Evolutionary conservation across 2,113 vertebrate genomes (phyloP).

Genomic region (Plecturocebus donacophilus): DNA sequence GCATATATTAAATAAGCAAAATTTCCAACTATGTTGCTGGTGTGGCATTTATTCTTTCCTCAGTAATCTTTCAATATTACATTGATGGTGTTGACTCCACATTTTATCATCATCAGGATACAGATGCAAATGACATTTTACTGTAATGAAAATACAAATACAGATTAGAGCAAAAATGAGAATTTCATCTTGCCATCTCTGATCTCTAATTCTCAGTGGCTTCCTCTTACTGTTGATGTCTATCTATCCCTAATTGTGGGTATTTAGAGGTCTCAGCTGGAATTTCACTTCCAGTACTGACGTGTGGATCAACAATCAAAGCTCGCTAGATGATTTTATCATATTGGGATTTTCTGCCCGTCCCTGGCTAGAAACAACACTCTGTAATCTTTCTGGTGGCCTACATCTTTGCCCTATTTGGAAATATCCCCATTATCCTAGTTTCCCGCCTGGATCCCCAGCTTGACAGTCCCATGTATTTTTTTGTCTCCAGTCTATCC

Average conservation of each 20-base stretch:
- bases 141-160: neutral
- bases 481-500: conserved; percentile 76
- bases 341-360: conserved; percentile 66
- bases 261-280: neutral
- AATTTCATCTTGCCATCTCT: neutral
- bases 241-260: neutral
- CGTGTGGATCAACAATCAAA: conserved; percentile 55
- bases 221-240: neutral
- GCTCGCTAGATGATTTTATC: conserved; percentile 54
- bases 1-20: neutral
- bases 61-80: neutral
- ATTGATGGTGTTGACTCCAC: neutral
- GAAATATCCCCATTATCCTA: conserved; percentile 64
- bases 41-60: neutral
- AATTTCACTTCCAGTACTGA: neutral
- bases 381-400: conserved; percentile 57
- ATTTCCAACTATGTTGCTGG: neutral
- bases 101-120: neutral
- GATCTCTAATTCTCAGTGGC: neutral
- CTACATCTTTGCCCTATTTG: conserved; percentile 61
- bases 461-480: conserved; percentile 70
- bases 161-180: neutral
- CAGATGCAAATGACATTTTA: neutral
- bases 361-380: conserved; percentile 62
- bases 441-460: conserved; percentile 63